phyloP scores from a whole-genome alignment of 1,140 invertebrate species.

The Nephotettix cincticeps region DNA sequence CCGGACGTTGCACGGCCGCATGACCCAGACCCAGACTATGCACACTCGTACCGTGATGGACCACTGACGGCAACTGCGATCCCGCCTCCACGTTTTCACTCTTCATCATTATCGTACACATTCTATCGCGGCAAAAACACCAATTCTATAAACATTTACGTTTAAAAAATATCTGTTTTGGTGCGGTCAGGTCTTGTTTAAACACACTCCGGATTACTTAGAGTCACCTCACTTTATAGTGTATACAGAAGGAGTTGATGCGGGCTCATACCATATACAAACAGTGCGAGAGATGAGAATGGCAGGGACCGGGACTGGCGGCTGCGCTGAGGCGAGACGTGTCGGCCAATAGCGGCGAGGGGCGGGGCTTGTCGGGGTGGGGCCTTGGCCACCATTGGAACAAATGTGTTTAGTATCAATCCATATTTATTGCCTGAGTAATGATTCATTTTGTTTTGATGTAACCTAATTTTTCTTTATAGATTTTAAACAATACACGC shows the following conservation, averaged over 20 bases:
- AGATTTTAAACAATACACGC: too few relatives aligned
- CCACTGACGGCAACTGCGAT: background rate
- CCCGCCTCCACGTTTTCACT: slow-evolving; percentile 7
- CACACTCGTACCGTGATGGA: background rate
- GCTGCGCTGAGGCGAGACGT: background rate
- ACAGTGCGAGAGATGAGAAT: slow-evolving; percentile 1
- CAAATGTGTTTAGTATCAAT: too few relatives aligned
- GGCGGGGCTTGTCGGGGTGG: too few relatives aligned
- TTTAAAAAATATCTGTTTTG: slow-evolving; percentile 23
- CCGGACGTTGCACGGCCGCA: background rate
- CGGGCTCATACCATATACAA: slow-evolving; percentile 22
- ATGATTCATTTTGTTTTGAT: too few relatives aligned
- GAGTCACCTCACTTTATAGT: slow-evolving; percentile 12
- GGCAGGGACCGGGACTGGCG: background rate
- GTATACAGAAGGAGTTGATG: background rate
- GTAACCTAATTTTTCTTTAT: too few relatives aligned
- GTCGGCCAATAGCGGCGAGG: too few relatives aligned
- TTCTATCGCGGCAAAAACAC: slow-evolving; percentile 14
- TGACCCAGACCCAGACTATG: slow-evolving; percentile 31
- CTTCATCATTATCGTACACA: slow-evolving; percentile 19
- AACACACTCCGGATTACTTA: slow-evolving; percentile 11
- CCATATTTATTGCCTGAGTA: too few relatives aligned
- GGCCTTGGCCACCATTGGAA: too few relatives aligned
- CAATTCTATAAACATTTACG: slow-evolving; percentile 22
- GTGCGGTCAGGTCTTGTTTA: background rate